These are phyloP conservation scores for Bombycilla garrulus DNA, from an alignment of 2,113 vertebrate genomes.

Conservation along the genomic window DNA sequence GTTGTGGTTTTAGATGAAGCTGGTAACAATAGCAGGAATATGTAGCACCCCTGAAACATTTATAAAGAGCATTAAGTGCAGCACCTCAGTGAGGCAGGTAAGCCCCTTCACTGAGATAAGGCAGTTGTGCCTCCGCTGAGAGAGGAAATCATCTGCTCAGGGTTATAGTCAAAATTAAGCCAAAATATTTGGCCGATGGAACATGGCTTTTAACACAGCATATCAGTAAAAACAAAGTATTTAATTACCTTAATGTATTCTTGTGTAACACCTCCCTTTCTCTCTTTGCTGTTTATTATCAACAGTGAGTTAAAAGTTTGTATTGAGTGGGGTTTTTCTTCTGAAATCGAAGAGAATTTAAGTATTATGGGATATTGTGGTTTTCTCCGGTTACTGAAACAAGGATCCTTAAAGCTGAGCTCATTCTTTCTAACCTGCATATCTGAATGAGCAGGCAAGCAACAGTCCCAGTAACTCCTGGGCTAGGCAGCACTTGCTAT, in stretches of 20 bases:
- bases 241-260: background rate
- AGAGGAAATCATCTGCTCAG: background rate
- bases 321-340: background rate
- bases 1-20: background rate
- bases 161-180: background rate
- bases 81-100: background rate
- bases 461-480: background rate
- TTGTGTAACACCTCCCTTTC: background rate
- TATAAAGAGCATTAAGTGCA: background rate
- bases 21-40: background rate
- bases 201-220: background rate
- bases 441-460: rapidly evolving
- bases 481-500: background rate
- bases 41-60: background rate
- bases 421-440: background rate
- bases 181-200: background rate
- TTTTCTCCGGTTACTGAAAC: background rate
- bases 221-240: background rate
- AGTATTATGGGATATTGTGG: background rate
- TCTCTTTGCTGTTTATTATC: background rate
- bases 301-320: background rate
- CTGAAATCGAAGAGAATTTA: background rate
- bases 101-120: background rate
- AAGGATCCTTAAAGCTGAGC: background rate
- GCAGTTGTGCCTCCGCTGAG: background rate